A percentile compares a stretch with the other conserved stretches of the same genome.
Conservation (phyloP, 2,113 vertebrate genomes). For the Puntigrus tetrazona region DNA sequence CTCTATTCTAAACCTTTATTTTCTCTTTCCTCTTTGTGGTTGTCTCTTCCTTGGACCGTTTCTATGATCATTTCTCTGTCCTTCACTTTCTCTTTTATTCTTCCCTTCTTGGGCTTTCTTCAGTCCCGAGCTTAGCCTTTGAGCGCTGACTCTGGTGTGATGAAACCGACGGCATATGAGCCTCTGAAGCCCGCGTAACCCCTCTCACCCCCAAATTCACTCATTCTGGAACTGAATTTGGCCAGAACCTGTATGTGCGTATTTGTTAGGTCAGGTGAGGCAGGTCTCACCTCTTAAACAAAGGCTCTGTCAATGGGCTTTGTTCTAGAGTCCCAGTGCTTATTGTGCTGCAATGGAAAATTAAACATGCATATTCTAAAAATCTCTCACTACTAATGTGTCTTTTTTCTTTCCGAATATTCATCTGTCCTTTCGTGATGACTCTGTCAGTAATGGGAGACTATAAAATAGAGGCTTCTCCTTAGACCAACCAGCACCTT, state of each 20-base stretch:
- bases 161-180: constrained; percentile 39
- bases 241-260: constrained; percentile 39
- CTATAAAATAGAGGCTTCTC: neutral
- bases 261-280: constrained; percentile 46
- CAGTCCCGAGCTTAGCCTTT: constrained; percentile 3
- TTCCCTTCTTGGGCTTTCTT: constrained; percentile 14
- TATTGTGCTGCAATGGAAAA: constrained; percentile 64
- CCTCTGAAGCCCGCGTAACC: neutral
- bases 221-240: constrained; percentile 55
- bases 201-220: constrained; percentile 1
- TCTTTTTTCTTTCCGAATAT: neutral
- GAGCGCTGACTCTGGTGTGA: neutral
- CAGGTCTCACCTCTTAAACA: constrained; percentile 62
- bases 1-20: constrained; percentile 28
- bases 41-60: neutral
- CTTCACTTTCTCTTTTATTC: neutral
- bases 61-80: constrained; percentile 18
- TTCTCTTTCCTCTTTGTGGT: neutral
- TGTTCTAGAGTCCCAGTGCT: constrained; percentile 70
- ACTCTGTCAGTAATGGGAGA: neutral
- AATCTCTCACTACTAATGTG: constrained; percentile 26
- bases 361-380: constrained; percentile 44
- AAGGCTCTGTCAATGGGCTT: constrained; percentile 69
- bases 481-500: neutral
- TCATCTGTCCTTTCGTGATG: neutral